Evolutionary conservation across 1,140 invertebrate species (phyloP), one percentile per base, ranked within the genome.

Genomic region (Magallana gigas): DNA sequence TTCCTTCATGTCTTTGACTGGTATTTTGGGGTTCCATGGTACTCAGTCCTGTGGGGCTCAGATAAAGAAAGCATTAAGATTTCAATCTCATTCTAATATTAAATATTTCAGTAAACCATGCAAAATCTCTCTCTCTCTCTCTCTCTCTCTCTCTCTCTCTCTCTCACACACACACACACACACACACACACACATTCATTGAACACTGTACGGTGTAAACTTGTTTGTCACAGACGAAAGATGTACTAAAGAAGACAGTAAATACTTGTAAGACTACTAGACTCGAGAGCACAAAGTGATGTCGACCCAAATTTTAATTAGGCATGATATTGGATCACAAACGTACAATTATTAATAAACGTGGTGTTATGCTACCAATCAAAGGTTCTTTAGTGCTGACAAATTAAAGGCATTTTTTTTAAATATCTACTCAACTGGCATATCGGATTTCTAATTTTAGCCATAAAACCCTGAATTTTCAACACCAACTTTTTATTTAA

Each of bases 381-480:
- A 5, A 48, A 48, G 36, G 36, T 48, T 48, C 36, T 48, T 48
- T 48, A 48, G 36, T 48, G 36, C 36, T 48, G 36, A 5, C 36
- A 48, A 48, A 48, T 48, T 48, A 48, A 23, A 23, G 23, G 23
- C 23, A 23, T 23, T 23, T 23, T 68, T 23, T 18, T 71, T 23
- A 23, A 11, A 18, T 11, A 64, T 64, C 29, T 48, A 9, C 8
- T 29, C 68, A 76, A 5, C 18, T 23, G 23, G 23, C 23, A 76
- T 76, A 12, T 76, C 64, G 18, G 64, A 71, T 71, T 71, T 29
- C 64, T 71, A 18, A 71, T 23, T 18, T 71, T 29, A 71, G 64
- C 29, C 18, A 11, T 76, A 11, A 76, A 11, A 11, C 68, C 23
- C 68, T 11, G 23, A 76, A 29, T 11, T 36, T 76, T 29, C 2